Conservation (phyloP, 1,140 invertebrate genomes). For the Adoxophyes honmai region DNA sequence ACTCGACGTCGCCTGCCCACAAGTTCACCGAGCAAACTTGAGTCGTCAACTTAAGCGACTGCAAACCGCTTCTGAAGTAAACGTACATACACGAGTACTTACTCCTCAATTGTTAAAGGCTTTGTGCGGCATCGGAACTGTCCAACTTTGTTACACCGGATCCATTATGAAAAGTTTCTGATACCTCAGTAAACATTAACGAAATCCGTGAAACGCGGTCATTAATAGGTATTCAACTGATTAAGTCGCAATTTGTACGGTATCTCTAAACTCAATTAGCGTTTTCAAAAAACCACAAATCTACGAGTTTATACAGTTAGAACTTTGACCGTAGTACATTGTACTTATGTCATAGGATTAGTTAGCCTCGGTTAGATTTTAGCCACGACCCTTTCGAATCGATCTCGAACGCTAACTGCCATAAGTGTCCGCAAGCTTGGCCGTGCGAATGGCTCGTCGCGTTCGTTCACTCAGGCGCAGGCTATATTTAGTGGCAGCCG, state of each 20-base stretch:
- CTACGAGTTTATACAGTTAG: too few species aligned
- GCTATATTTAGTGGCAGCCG: conserved; percentile 67
- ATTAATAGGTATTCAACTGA: too few species aligned
- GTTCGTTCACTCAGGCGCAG: conserved; percentile 61
- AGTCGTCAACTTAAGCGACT: conserved; percentile 10
- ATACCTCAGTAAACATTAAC: too few species aligned
- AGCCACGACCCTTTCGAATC: too few species aligned
- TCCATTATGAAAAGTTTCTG: too few species aligned
- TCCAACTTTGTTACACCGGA: neutral
- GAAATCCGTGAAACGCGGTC: too few species aligned
- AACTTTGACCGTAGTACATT: too few species aligned
- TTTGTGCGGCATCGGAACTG: conserved; percentile 4
- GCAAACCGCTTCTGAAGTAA: conserved; percentile 15
- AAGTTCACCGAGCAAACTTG: conserved; percentile 14
- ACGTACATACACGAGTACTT: conserved; percentile 14
- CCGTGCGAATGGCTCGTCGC: conserved; percentile 30
- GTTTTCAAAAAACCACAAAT: too few species aligned
- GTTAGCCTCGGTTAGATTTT: too few species aligned
- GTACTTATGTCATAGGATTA: too few species aligned
- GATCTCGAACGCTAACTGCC: neutral
- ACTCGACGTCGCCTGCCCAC: neutral
- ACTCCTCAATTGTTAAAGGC: conserved; percentile 4
- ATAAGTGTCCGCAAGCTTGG: conserved; percentile 22
- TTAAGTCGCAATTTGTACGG: too few species aligned
- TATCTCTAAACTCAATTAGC: too few species aligned